Evolutionary conservation across 1,140 invertebrate genomes (phyloP).

Genomic region (Procambarus virginalis): DNA sequence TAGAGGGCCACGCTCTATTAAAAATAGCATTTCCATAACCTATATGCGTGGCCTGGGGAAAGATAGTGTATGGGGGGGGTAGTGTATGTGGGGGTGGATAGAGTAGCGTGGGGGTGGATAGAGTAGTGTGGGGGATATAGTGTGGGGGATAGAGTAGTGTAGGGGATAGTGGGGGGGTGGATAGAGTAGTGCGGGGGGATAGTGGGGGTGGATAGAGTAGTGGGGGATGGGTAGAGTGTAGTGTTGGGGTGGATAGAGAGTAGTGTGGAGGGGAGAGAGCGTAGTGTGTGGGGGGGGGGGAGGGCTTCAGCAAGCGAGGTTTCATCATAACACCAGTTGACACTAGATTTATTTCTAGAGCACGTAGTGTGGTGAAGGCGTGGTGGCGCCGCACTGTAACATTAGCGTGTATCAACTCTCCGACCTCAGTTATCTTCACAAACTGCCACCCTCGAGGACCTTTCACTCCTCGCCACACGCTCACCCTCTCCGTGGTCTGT

Average conservation of each 20-base stretch:
- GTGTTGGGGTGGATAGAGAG: no score
- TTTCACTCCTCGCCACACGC: background rate
- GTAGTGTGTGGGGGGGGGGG: background rate
- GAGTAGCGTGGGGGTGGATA: no score
- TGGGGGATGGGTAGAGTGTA: no score
- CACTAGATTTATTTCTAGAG: background rate
- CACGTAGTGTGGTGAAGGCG: background rate
- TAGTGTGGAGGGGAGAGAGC: no score
- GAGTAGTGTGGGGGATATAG: no score
- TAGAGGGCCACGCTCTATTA: no score
- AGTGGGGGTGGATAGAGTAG: no score
- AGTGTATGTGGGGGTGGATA: no score
- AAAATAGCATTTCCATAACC: background rate
- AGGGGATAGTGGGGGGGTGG: background rate
- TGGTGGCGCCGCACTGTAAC: background rate
- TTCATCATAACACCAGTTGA: background rate
- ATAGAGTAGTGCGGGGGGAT: background rate
- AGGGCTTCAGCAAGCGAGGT: background rate
- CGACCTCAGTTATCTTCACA: background rate
- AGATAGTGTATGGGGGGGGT: background rate
- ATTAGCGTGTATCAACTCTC: background rate
- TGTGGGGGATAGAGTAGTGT: background rate
- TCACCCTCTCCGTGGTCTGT: background rate
- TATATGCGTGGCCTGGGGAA: background rate
- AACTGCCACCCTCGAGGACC: background rate